These are phyloP conservation scores for Acronicta leporina DNA, from an alignment of 2,888 invertebrate species.

Conservation along the genomic window DNA sequence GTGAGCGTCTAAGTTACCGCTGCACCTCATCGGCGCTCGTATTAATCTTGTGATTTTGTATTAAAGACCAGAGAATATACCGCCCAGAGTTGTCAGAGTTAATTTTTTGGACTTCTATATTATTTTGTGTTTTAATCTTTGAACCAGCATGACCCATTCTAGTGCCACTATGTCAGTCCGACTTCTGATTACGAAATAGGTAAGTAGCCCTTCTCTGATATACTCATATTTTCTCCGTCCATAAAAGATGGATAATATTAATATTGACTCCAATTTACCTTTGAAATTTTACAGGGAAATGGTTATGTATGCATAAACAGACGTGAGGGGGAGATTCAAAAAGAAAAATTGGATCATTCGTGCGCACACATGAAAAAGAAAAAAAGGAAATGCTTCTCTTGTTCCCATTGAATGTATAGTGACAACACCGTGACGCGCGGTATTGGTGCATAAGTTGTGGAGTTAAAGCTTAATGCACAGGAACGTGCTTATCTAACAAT, in stretches of 20 bases:
- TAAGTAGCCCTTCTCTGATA: too few relatives aligned
- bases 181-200: too few relatives aligned
- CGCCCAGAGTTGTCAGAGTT: too few relatives aligned
- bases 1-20: too few relatives aligned
- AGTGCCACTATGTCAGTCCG: too few relatives aligned
- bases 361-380: conserved; percentile 6
- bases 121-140: too few relatives aligned
- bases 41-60: too few relatives aligned
- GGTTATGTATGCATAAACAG: conserved; percentile 4
- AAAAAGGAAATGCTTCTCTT: conserved; percentile 8
- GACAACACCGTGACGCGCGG: not conserved
- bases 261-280: conserved; percentile 8
- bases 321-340: conserved; percentile 2
- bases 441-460: not conserved
- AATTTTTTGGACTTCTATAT: too few relatives aligned
- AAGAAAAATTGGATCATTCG: not conserved
- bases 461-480: not conserved
- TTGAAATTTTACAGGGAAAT: conserved; percentile 3
- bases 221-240: not conserved
- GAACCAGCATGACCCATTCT: too few relatives aligned
- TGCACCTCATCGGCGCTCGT: too few relatives aligned
- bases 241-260: not conserved
- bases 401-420: not conserved
- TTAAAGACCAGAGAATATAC: too few relatives aligned
- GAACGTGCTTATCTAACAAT: too few relatives aligned